These are phyloP conservation scores for Cynaeus angustus DNA, from an alignment of 2,888 invertebrate genomes.

Conservation along the genomic window DNA sequence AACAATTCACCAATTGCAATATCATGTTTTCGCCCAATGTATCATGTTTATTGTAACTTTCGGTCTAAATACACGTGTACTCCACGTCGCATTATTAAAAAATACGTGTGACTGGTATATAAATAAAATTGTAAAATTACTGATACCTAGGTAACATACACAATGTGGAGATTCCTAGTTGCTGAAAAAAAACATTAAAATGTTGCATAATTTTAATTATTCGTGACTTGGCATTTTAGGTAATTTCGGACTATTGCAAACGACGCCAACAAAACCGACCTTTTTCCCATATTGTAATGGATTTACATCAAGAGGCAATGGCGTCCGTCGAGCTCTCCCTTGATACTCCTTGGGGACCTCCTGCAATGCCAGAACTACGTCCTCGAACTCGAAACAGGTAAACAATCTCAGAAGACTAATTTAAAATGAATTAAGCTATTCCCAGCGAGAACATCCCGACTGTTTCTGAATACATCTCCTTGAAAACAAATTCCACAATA, in stretches of 20 bases:
- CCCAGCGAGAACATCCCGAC: conserved; percentile 1
- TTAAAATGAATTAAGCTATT: conserved; percentile 22
- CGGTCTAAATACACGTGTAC: too few relatives aligned
- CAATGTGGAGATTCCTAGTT: too few relatives aligned
- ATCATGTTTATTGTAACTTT: too few relatives aligned
- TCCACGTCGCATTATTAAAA: too few relatives aligned
- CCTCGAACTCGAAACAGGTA: conserved; percentile 67
- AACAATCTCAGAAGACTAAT: conserved; percentile 15
- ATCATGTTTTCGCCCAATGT: too few relatives aligned
- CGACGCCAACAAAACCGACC: conserved; percentile 74
- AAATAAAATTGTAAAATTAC: too few relatives aligned
- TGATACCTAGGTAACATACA: too few relatives aligned
- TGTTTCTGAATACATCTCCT: conserved; percentile 13
- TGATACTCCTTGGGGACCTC: conserved; percentile 69
- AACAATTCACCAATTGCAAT: too few relatives aligned
- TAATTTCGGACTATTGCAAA: conserved; percentile 76
- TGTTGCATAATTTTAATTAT: not conserved
- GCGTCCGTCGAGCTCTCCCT: conserved; percentile 66
- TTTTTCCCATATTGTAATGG: conserved; percentile 78
- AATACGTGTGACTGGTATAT: too few relatives aligned
- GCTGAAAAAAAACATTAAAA: too few relatives aligned
- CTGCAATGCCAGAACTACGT: conserved; percentile 68
- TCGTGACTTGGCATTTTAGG: conserved; percentile 67
- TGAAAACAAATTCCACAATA: conserved; percentile 19
- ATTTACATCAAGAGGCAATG: conserved; percentile 75